A percentile compares a stretch with the other conserved stretches of the same genome.
Evolutionary conservation across 2,113 vertebrate genomes (phyloP).

Genomic region (Jacana jacana): DNA sequence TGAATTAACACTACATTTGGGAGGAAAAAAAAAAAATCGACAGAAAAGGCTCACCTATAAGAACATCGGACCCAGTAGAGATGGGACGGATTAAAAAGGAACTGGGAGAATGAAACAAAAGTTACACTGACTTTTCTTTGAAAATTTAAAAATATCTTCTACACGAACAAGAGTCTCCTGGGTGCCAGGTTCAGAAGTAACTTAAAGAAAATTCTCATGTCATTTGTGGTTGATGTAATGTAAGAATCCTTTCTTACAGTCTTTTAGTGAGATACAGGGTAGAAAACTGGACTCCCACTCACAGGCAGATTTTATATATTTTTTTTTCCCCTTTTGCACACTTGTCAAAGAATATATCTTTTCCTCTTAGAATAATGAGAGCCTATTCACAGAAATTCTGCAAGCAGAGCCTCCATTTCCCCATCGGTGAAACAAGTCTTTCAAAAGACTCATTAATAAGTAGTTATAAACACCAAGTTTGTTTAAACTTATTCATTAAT

Average conservation of each 20-base stretch:
- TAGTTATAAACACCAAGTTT: background rate
- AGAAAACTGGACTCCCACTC: slow-evolving; percentile 59
- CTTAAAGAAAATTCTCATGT: slow-evolving; percentile 65
- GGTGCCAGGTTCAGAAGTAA: slow-evolving; percentile 49
- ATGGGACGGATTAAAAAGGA: background rate
- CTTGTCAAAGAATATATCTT: slow-evolving; percentile 46
- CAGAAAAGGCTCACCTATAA: background rate
- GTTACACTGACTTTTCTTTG: slow-evolving; percentile 34
- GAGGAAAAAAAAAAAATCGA: background rate
- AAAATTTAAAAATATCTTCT: slow-evolving; percentile 65
- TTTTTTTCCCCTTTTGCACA: slow-evolving; percentile 10
- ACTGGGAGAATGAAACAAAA: slow-evolving; percentile 28
- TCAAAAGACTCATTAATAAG: background rate
- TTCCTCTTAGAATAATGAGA: background rate
- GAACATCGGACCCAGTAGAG: background rate
- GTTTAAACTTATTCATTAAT: background rate
- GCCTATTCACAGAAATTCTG: slow-evolving; percentile 12
- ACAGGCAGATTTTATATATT: background rate
- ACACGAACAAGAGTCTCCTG: slow-evolving; percentile 48
- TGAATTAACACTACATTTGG: background rate
- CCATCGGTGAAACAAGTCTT: background rate
- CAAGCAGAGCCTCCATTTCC: background rate
- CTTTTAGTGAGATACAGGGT: slow-evolving; percentile 19
- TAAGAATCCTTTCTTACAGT: slow-evolving; percentile 27
- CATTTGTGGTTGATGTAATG: slow-evolving; percentile 45